Base-by-base conservation (phyloP, 1,140 invertebrate species). In the Schlechtendalia chinensis region DNA sequence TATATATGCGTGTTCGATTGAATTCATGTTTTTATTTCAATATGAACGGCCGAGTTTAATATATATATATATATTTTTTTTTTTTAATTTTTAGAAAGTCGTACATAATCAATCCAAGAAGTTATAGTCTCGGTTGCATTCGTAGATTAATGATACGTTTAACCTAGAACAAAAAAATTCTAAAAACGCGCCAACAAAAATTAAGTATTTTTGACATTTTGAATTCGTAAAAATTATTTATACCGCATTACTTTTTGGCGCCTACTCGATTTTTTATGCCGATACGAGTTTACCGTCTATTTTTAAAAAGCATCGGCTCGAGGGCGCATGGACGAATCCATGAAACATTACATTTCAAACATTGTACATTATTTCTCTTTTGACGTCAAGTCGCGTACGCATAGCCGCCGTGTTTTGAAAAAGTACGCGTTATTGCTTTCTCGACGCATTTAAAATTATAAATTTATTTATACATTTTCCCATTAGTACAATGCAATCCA, bases 191-290 rank as follows among this genome's bases (percentile, higher is more conserved):
- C 65, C 32, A 45, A 47, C 45, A 47, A 67, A 47, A 47, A 67
- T 67, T 47, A 69, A 45, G n/a, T n/a, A n/a, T 17, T 69, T 69
- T 39, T 22, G 65, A 22, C 39, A 69, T 69, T 69, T 69, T 39
- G 14, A 47, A 69, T 69, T 69, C 22, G n/a, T 24, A 22, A 69
- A 22, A 69, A 69, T 24, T 22, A 3, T 14, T 47, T 22, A 47
- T 22, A 45, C n/a, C 12, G 10, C 32, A 24, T 69, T 47, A 69
- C 22, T 69, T 65, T 69, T 69, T 47, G 65, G 39, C 65, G 65
- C n/a, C 39, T 47, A 47, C 45, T 22, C 65, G 65, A 69, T 69
- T 22, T 47, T 69, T 47, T 14, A 24, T 47, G n/a, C 12, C 65
- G 65, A 45, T 69, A 47, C 14, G 22, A 45, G 29, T 67, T n/a